Percentiles rank a stretch among this genome's conserved stretches.
Evolutionary conservation across 2,797 vertebrate genomes (phyloP).

Genomic region (Cottoperca gobio): DNA sequence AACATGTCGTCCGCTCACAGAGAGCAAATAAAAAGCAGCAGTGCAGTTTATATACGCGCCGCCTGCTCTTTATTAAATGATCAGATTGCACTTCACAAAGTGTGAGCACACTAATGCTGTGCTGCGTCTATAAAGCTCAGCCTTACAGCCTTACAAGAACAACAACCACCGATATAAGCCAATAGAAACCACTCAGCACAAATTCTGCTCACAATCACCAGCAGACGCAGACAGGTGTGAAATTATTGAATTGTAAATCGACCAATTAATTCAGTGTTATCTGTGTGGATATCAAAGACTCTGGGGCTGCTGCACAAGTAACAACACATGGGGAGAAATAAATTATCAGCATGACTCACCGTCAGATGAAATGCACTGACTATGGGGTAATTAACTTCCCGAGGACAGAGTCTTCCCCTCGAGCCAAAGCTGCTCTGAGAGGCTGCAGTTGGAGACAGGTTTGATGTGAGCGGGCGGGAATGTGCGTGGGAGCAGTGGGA

Average conservation of each 20-base stretch:
- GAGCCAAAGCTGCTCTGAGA: neutral
- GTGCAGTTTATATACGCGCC: neutral
- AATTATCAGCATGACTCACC: slow-evolving; percentile 28
- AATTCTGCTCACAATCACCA: neutral
- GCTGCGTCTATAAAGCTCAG: neutral
- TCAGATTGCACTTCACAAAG: neutral
- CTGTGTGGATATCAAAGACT: slow-evolving; percentile 26
- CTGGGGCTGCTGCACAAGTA: neutral
- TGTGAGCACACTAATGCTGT: neutral
- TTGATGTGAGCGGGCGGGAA: slow-evolving; percentile 28
- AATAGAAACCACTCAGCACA: neutral
- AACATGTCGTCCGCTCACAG: neutral
- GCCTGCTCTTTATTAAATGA: neutral
- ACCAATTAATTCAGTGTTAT: slow-evolving; percentile 21
- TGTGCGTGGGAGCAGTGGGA: slow-evolving; percentile 25
- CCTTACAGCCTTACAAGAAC: neutral
- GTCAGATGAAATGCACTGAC: neutral
- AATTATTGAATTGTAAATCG: neutral
- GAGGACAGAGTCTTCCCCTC: slow-evolving; percentile 17
- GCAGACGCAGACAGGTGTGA: slow-evolving; percentile 18
- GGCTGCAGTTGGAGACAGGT: slow-evolving; percentile 30
- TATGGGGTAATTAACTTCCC: slow-evolving; percentile 30
- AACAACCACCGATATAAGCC: neutral
- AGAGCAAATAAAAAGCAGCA: neutral
- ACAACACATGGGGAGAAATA: slow-evolving; percentile 20